A percentile compares a stretch with the other conserved stretches of the same genome.
These are phyloP conservation scores for Galaxea fascicularis DNA, from an alignment of 92 coral and sea anemone species.

Conservation along the genomic window DNA sequence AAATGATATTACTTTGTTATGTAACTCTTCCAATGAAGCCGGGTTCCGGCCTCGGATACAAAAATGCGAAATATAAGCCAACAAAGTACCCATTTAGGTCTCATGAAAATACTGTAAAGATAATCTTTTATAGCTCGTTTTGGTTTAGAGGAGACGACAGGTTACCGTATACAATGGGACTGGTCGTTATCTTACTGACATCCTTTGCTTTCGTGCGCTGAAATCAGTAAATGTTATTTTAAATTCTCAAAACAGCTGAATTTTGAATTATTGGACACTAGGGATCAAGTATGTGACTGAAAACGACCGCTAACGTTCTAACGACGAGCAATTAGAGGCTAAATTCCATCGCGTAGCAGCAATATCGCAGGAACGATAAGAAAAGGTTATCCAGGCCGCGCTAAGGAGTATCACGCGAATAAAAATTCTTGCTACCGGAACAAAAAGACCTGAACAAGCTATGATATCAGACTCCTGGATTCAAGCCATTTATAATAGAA, in stretches of 20 bases:
- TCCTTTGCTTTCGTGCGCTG: background rate
- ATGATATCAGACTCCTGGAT: too few species aligned
- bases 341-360: background rate
- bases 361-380: background rate
- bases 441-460: background rate
- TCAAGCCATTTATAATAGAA: too few species aligned
- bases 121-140: background rate
- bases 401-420: background rate
- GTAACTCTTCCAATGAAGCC: background rate
- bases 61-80: background rate
- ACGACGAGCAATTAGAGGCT: background rate
- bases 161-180: background rate
- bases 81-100: background rate
- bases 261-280: background rate
- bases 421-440: background rate
- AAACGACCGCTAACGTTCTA: conserved; percentile 1
- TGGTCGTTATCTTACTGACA: background rate
- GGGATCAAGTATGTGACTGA: background rate
- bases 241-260: background rate
- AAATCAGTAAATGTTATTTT: background rate
- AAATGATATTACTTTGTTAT: background rate
- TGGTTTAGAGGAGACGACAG: background rate
- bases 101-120: background rate
- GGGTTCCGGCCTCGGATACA: background rate
- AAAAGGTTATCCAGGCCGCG: background rate